A percentile compares a stretch with the other conserved stretches of the same genome.
Conservation (phyloP, 1,140 invertebrate species). For the Drosophila tropicalis region DNA sequence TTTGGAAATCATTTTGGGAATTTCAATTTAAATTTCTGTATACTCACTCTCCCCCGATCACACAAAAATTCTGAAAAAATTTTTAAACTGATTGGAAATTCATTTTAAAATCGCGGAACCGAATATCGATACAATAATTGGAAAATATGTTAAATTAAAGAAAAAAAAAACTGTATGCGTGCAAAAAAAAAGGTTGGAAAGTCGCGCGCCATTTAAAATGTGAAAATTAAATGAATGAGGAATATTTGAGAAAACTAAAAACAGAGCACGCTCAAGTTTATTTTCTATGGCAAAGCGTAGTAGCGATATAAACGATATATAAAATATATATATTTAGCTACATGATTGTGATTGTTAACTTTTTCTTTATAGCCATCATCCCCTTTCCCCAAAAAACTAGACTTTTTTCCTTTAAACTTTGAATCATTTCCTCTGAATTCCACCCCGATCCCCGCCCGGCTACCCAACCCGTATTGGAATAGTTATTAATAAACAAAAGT, state of each 20-base stretch:
- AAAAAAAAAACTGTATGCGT: background rate
- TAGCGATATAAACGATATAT: too few species aligned
- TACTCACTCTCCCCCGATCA: background rate
- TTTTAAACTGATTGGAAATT: background rate
- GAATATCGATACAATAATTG: background rate
- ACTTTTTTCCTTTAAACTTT: background rate
- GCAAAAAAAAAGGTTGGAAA: background rate
- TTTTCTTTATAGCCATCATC: background rate
- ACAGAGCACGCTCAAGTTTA: background rate
- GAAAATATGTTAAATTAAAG: background rate
- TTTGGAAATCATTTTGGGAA: background rate
- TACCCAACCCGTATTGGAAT: conserved; percentile 12
- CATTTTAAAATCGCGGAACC: background rate
- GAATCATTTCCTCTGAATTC: background rate
- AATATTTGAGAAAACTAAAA: background rate
- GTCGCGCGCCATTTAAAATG: background rate
- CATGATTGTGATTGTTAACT: too few species aligned
- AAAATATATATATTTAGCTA: too few species aligned
- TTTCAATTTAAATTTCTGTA: background rate
- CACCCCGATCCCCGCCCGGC: background rate
- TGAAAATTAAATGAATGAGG: background rate
- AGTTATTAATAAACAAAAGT: conserved; percentile 48
- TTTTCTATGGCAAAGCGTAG: background rate
- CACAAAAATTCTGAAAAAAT: background rate
- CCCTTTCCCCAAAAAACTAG: background rate